phyloP scores from a whole-genome alignment of 1,140 invertebrate genomes.

The Pseudomyrmex cubaensis region DNA sequence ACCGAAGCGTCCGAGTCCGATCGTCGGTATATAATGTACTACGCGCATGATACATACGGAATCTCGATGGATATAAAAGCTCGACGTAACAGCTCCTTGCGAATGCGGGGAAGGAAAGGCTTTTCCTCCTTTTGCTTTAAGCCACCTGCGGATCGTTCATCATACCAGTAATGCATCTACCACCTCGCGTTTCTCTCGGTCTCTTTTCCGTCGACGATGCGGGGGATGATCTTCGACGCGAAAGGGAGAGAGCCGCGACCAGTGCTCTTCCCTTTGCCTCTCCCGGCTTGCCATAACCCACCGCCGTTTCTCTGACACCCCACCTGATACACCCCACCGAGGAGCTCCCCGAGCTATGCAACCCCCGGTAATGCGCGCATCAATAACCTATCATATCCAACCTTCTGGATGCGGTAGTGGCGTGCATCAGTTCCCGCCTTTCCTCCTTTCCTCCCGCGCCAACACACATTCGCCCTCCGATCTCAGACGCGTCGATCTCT shows the following conservation, averaged over 20 bases:
- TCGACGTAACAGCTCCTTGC: constrained; percentile 55
- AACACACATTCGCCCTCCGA: constrained; percentile 38
- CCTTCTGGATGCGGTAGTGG: constrained; percentile 63
- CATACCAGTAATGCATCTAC: constrained; percentile 77
- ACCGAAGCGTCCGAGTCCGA: constrained; percentile 37
- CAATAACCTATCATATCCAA: constrained; percentile 82
- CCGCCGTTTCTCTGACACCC: constrained; percentile 59
- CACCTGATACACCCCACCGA: constrained; percentile 60
- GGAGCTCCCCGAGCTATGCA: constrained; percentile 69
- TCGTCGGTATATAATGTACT: constrained; percentile 40
- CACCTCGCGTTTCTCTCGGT: constrained; percentile 63
- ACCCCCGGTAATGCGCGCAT: constrained; percentile 80
- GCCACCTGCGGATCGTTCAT: constrained; percentile 79
- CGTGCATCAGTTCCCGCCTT: constrained; percentile 36
- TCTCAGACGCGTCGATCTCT: constrained; percentile 59
- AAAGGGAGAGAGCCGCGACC: constrained; percentile 43
- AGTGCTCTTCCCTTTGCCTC: constrained; percentile 29
- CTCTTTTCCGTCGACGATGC: constrained; percentile 55
- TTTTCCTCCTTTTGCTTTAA: constrained; percentile 58
- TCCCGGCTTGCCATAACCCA: constrained; percentile 50
- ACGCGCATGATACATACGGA: constrained; percentile 27
- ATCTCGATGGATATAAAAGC: constrained; percentile 66
- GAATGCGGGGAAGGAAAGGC: constrained; percentile 31
- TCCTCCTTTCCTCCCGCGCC: neutral
- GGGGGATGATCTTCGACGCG: constrained; percentile 70